Base-by-base conservation (phyloP, 2,888 invertebrate species). In the Pediacus dermestoides region DNA sequence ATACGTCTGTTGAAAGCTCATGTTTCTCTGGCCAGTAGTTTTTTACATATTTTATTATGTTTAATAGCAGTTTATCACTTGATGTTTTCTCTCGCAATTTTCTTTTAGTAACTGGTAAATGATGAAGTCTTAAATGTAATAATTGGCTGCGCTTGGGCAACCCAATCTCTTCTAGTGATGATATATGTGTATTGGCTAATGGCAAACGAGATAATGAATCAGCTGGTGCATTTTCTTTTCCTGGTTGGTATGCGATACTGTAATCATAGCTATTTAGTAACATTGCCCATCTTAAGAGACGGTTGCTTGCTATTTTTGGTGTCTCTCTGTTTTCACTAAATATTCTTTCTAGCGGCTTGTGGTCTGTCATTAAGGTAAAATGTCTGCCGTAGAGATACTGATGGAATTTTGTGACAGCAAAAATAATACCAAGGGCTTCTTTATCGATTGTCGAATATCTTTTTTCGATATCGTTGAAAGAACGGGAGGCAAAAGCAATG, bases 401-500 rank as follows among this genome's bases (percentile, higher is more conserved):
- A 18, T 44, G 37, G 25, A 44, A 44, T 13, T 34, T 36, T 2
- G 33, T 35, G 8, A 44, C 25, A 4, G 37, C 44, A 25, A 32
- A 46, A 15, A 48, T 22, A 15, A 46, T 12, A 6, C 30, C 43
- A 26, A 46, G 28, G 15, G 42, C 47, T 34, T 45, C 49, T 22
- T 45, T 48, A 22, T 48, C 43, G 27, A 49, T 46, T 2, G 37
- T 36, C 6, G 40, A 22, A 25, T 41, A 47, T 3, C 26, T 18
- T 10, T 16, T 28, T 34, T 49, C 47, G n/a, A 26, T 22, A 31
- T 43, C 34, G 10, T 22, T 36, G 6, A 30, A 39, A 7, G 13
- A 34, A 7, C 46, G 15, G 3, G 47, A 45, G n/a, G 42, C 42
- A 25, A 30, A 48, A 4, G 42, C 44, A n/a, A 49, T 39, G 14